Conservation (phyloP, 2,888 invertebrate species). For the Quadroppia sp. region DNA sequence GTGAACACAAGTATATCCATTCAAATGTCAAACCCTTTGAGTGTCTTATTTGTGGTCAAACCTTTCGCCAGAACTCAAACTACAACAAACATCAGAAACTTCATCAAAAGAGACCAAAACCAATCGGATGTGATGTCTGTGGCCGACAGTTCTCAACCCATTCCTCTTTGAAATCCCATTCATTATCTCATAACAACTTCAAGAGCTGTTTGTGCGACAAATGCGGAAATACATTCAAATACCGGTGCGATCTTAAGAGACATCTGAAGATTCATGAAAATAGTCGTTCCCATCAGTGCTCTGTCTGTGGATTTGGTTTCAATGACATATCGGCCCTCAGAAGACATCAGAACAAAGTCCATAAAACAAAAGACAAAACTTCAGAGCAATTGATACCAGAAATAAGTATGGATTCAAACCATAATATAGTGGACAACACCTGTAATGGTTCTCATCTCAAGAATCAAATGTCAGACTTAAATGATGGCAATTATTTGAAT, state of each 20-base stretch:
- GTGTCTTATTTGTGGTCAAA: neutral
- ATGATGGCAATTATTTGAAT: neutral
- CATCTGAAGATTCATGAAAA: slow-evolving; percentile 26
- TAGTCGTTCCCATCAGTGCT: neutral
- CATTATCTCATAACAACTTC: neutral
- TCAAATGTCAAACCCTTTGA: slow-evolving; percentile 19
- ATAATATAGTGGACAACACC: neutral
- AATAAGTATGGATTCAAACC: too few species aligned
- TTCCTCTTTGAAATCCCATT: neutral
- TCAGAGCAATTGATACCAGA: neutral
- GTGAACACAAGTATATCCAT: slow-evolving; percentile 26
- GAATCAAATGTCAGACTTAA: neutral
- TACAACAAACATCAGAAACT: slow-evolving; percentile 12
- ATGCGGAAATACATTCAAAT: slow-evolving; percentile 28
- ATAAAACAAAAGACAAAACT: neutral
- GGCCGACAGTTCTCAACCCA: neutral
- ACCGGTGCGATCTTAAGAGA: slow-evolving; percentile 11
- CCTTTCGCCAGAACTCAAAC: neutral
- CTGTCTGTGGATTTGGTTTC: neutral
- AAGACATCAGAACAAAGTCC: neutral
- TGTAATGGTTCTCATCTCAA: neutral
- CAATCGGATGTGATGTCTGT: neutral
- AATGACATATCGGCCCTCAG: slow-evolving; percentile 8
- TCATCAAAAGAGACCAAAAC: neutral
- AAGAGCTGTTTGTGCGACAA: slow-evolving; percentile 28